Conservation (phyloP, 1,140 invertebrate species). For the Andricus grossulariae region DNA sequence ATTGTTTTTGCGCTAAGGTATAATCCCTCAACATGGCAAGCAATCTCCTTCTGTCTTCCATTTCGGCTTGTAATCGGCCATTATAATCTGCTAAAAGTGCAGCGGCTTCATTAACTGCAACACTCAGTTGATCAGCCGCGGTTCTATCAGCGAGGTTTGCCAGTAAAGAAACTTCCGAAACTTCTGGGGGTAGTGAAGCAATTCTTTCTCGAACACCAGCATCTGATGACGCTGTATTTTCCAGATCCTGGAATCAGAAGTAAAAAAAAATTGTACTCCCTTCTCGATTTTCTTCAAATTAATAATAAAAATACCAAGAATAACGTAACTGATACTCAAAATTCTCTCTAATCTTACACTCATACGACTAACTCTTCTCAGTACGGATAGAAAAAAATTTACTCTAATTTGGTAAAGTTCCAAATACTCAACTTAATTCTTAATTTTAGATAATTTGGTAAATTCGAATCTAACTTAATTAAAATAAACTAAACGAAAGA, state of each 20-base stretch:
- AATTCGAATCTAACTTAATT: neutral
- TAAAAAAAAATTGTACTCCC: slow-evolving; percentile 3
- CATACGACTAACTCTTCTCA: no score
- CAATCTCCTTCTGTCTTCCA: slow-evolving; percentile 90
- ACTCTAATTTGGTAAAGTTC: no score
- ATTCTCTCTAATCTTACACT: no score
- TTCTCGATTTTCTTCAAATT: neutral
- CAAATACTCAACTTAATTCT: no score
- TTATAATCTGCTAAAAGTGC: slow-evolving; percentile 93
- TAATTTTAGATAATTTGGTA: no score
- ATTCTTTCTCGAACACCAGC: slow-evolving; percentile 94
- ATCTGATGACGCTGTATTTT: slow-evolving; percentile 96
- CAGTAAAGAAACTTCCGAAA: slow-evolving; percentile 92
- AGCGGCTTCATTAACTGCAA: slow-evolving; percentile 91
- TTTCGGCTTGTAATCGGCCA: slow-evolving; percentile 87
- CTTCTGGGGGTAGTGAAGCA: slow-evolving; percentile 93
- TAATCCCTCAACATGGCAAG: slow-evolving; percentile 92
- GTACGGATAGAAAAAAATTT: no score
- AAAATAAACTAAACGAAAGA: neutral
- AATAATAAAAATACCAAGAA: neutral
- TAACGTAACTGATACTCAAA: no score
- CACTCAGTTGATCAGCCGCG: slow-evolving; percentile 82
- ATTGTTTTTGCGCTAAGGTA: slow-evolving; percentile 88
- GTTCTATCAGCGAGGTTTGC: slow-evolving; percentile 87
- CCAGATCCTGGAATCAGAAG: slow-evolving; percentile 84